A percentile compares a stretch with the other conserved stretches of the same genome.
phyloP scores from a whole-genome alignment of 2,797 vertebrate species.

The Tenualosa thibaudeaui region DNA sequence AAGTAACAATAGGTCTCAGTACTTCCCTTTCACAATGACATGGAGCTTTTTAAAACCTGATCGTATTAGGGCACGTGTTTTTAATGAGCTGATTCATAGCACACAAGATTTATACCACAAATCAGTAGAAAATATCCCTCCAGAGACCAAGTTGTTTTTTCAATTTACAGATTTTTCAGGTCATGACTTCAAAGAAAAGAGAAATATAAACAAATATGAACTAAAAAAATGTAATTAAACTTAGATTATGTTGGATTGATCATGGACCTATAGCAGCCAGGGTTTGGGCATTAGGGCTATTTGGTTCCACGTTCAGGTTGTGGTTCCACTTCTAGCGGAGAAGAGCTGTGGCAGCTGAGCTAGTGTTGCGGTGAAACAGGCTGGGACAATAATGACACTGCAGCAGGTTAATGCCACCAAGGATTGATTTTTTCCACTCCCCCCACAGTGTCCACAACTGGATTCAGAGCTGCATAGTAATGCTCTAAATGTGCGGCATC shows the following conservation, averaged over 20 bases:
- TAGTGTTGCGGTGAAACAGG: neutral
- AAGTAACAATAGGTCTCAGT: neutral
- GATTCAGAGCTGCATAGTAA: conserved; percentile 39
- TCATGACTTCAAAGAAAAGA: neutral
- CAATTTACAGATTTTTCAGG: neutral
- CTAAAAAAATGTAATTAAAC: neutral
- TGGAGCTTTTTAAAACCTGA: neutral
- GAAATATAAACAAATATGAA: neutral
- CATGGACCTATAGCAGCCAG: neutral
- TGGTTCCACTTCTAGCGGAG: neutral
- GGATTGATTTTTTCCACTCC: conserved; percentile 54
- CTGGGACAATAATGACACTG: conserved; percentile 54
- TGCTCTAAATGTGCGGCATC: neutral
- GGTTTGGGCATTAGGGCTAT: neutral
- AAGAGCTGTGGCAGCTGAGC: neutral
- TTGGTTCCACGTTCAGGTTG: neutral
- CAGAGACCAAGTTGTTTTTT: neutral
- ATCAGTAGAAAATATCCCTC: neutral
- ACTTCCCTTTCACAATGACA: neutral
- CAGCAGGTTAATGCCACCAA: conserved; percentile 52
- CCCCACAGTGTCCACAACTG: conserved; percentile 52
- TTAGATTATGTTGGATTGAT: neutral
- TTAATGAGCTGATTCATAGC: neutral
- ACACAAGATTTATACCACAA: neutral
- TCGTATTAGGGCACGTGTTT: neutral